These are phyloP conservation scores for Papilio machaon DNA, from an alignment of 1,140 invertebrate species.

Conservation along the genomic window DNA sequence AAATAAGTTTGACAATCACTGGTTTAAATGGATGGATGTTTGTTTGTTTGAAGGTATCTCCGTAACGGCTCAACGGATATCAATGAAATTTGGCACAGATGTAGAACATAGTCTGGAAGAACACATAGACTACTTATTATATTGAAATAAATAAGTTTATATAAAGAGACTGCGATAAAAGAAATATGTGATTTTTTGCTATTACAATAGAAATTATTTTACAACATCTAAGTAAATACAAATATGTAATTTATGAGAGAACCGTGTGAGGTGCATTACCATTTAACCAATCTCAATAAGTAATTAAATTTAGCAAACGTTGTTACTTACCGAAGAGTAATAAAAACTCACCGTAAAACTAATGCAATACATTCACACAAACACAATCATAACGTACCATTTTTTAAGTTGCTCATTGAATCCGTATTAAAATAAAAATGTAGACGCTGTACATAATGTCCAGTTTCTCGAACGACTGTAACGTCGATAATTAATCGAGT, in stretches of 20 bases:
- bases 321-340: neutral
- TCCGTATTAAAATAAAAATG: neutral
- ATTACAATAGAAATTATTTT: neutral
- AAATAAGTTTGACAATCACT: no score
- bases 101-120: no score
- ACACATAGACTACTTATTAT: no score
- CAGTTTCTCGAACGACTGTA: constrained; percentile 5
- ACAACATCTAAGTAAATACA: neutral
- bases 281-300: neutral
- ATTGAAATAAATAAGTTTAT: no score
- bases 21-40: no score
- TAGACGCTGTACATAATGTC: constrained; percentile 7
- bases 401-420: neutral
- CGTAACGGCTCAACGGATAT: no score
- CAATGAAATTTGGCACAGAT: no score
- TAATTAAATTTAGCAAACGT: constrained; percentile 1
- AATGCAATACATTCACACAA: constrained; percentile 4
- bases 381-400: constrained; percentile 2
- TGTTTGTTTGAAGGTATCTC: no score
- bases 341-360: constrained; percentile 16
- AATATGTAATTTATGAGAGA: neutral
- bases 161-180: no score
- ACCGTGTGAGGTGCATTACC: neutral
- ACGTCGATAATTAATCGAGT: constrained; percentile 19
- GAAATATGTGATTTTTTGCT: no score